A percentile compares a stretch with the other conserved stretches of the same genome.
phyloP scores from a whole-genome alignment of 2,888 invertebrate genomes.

The Omphaloscelis lunosa region DNA sequence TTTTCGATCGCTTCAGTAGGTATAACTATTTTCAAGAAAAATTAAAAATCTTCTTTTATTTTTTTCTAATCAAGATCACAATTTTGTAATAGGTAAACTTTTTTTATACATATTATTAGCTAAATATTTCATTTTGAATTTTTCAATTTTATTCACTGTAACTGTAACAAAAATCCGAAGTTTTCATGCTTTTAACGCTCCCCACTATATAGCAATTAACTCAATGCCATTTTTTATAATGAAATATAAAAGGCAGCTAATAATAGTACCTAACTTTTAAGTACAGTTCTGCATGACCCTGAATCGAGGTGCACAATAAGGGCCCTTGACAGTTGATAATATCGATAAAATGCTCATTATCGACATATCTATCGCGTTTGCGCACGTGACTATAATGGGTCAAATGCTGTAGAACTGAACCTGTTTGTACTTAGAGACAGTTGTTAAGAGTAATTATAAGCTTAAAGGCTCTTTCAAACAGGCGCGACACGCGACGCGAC shows the following conservation, averaged over 20 bases:
- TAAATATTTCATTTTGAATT: too few species aligned
- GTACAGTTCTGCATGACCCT: slow-evolving; percentile 41
- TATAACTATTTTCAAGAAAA: too few species aligned
- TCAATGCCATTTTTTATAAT: neutral
- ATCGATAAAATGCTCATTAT: slow-evolving; percentile 60
- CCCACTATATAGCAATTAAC: neutral
- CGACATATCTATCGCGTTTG: slow-evolving; percentile 34
- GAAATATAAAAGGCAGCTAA: neutral
- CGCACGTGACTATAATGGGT: slow-evolving; percentile 33
- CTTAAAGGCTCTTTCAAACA: too few species aligned
- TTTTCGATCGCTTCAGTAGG: too few species aligned
- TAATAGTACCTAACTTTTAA: slow-evolving; percentile 28
- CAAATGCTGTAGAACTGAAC: slow-evolving; percentile 25
- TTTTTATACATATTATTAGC: too few species aligned
- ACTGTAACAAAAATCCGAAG: too few species aligned
- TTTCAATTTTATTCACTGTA: too few species aligned
- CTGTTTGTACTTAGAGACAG: neutral
- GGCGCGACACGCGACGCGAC: too few species aligned
- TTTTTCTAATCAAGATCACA: too few species aligned
- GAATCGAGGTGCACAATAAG: slow-evolving; percentile 43
- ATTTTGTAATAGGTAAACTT: too few species aligned
- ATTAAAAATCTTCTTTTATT: too few species aligned
- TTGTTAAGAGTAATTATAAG: slow-evolving; percentile 19
- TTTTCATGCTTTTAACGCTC: too few species aligned
- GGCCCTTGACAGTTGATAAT: slow-evolving; percentile 48